Percentiles rank a stretch among this genome's conserved stretches.
Evolutionary conservation across 2,888 invertebrate species (phyloP).

Genomic region (Andrena chrysosceles): DNA sequence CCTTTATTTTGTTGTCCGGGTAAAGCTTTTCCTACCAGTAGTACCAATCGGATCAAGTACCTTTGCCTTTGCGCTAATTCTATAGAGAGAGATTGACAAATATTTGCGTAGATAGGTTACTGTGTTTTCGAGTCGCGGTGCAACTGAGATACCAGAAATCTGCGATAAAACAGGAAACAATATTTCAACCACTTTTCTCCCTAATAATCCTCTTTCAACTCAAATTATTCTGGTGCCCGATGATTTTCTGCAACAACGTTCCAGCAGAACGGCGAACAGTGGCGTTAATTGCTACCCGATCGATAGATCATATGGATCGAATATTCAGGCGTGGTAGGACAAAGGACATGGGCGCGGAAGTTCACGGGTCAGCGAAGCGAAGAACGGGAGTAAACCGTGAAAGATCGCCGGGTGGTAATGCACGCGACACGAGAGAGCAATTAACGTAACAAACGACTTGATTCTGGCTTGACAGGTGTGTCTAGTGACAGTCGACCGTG

Average conservation of each 20-base stretch:
- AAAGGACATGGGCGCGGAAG: constrained; percentile 6
- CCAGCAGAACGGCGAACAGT: background rate
- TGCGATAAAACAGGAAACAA: no score
- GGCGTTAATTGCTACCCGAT: constrained; percentile 30
- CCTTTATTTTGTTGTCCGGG: background rate
- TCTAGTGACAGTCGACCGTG: constrained; percentile 51
- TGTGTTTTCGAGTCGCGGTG: no score
- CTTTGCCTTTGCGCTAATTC: background rate
- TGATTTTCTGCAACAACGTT: background rate
- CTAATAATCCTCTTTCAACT: background rate
- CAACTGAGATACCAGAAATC: no score
- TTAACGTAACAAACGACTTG: constrained; percentile 68
- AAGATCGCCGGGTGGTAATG: constrained; percentile 57
- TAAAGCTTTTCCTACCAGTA: background rate
- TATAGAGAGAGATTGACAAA: background rate
- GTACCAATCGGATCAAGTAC: background rate
- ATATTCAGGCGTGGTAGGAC: constrained; percentile 12
- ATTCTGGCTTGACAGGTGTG: constrained; percentile 59
- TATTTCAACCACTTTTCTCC: background rate
- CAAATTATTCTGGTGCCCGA: background rate
- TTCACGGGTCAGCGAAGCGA: constrained; percentile 45
- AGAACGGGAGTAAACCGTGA: constrained; percentile 59
- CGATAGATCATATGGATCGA: constrained; percentile 31
- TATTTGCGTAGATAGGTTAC: no score
- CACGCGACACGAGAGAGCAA: constrained; percentile 60